A percentile compares a stretch with the other conserved stretches of the same genome.
Evolutionary conservation across 2,888 invertebrate species (phyloP).

Genomic region (Matsumyia berberina): DNA sequence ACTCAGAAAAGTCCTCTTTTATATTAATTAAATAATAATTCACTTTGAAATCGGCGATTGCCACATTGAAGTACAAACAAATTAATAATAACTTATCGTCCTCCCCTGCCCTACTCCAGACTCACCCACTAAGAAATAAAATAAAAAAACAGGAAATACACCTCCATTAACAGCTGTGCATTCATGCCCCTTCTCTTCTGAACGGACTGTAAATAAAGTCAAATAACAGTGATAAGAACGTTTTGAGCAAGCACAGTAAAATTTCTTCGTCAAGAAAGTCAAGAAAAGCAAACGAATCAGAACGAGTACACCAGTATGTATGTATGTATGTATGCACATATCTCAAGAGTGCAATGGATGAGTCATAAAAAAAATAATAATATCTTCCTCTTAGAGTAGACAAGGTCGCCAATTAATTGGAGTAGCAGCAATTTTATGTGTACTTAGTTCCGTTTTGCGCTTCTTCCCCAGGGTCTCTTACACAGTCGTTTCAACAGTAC

Average conservation of each 20-base stretch:
- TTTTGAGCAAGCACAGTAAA: slow-evolving; percentile 5
- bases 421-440: slow-evolving; percentile 17
- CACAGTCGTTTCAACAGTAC: background rate
- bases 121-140: background rate
- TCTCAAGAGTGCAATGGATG: slow-evolving; percentile 20
- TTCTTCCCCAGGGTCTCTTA: background rate
- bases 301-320: background rate
- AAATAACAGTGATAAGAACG: slow-evolving; percentile 6
- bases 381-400: slow-evolving; percentile 1
- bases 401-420: slow-evolving; percentile 29
- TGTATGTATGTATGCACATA: no score
- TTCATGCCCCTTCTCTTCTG: background rate
- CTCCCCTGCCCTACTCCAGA: background rate
- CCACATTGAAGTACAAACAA: background rate
- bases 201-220: background rate
- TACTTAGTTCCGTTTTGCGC: background rate
- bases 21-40: background rate
- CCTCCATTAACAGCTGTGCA: background rate
- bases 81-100: background rate
- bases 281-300: background rate
- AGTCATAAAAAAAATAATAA: background rate
- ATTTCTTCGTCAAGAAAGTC: background rate
- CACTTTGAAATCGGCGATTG: background rate
- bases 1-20: background rate
- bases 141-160: no score